Percentiles rank a stretch among this genome's conserved stretches.
phyloP scores from a whole-genome alignment of 2,113 vertebrate genomes.

The Misgurnus anguillicaudatus region DNA sequence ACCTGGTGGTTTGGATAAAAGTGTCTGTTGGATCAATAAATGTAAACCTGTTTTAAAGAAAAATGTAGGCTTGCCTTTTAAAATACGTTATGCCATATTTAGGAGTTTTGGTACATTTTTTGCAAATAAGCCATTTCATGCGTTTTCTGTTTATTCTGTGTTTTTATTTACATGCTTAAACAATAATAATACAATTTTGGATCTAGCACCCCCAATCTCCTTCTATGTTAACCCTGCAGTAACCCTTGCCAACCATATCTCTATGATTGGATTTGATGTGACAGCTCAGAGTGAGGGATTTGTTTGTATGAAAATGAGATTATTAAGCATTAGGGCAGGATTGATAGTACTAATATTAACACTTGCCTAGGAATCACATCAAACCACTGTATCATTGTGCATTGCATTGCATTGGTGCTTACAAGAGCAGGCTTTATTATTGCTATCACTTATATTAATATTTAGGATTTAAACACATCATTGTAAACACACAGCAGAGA shows the following conservation, averaged over 20 bases:
- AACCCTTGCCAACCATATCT: background rate
- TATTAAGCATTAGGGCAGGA: background rate
- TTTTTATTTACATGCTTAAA: background rate
- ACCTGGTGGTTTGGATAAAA: too few species aligned
- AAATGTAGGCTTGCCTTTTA: too few species aligned
- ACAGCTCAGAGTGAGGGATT: slow-evolving; percentile 25
- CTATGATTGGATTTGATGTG: background rate
- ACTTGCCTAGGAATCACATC: background rate
- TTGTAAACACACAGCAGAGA: too few species aligned
- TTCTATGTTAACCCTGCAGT: background rate
- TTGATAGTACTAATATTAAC: background rate
- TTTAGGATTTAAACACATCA: too few species aligned
- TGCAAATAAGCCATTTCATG: too few species aligned
- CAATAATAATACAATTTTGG: background rate
- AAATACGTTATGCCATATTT: too few species aligned
- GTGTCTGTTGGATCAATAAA: too few species aligned
- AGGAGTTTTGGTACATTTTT: too few species aligned
- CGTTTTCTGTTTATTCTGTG: background rate
- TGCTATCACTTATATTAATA: too few species aligned
- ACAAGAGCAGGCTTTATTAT: background rate
- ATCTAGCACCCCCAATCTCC: background rate
- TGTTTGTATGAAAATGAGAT: slow-evolving; percentile 19
- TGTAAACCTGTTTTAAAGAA: too few species aligned
- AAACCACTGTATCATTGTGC: too few species aligned
- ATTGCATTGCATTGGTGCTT: background rate